Base-by-base conservation (phyloP, 2,113 vertebrate species). In the Phalacrocorax brasilianus region DNA sequence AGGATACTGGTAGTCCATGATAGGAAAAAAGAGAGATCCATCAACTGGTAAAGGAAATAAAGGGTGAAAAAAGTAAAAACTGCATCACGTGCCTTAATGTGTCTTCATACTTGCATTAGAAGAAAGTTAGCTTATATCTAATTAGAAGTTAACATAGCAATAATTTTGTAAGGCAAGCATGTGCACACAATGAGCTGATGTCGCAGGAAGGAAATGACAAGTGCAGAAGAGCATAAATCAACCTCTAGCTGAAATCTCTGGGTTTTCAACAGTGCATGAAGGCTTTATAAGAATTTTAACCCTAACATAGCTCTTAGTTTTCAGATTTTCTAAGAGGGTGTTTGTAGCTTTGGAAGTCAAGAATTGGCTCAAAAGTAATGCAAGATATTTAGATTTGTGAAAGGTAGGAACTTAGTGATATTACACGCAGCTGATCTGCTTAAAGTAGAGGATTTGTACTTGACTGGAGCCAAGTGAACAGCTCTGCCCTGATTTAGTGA, bases 171-270 rank as follows among this genome's bases (percentile, higher is more conserved):
- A 91, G 77, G 87, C 94, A 97, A 52, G 80, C 56, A 77, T 91
- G 94, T 94, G 87, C 81, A 85, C 0, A 9, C 94, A 42, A n/a
- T 49, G 93, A 94, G 74, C 71, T 95, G 91, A 85, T 96, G 85
- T 52, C 10, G 18, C 12, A 23, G 91, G 74, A 95, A 91, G 81
- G 93, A 91, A 90, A 88, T 90, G 89, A 93, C 93, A 96, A 95
- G 91, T 85, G 93, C 93, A 95, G 74, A 78, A 68, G 84, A 95
- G 85, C 89, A 94, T 56, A 93, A 96, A 96, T 91, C 94, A 88
- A 93, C 66, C 66, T 85, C 71, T 72, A 85, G 87, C 62, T 89
- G 77, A 91, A 94, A 91, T 83, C 59, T 87, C 74, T 53, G 62
- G 12, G 42, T 95, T 96, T 92, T 78, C 91, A 85, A 56, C 62